These are phyloP conservation scores for human DNA, from an alignment of 2,113 vertebrate genomes.

Conservation along the genomic window GRCh38 chr5:107853501-107854000, in stretches of 20 bases:
- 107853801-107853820: slow-evolving; percentile 16
- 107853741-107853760: slow-evolving; percentile 35
- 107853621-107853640: neutral
- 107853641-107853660: neutral
- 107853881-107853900: neutral
- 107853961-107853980: neutral
- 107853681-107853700: neutral
- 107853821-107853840: neutral
- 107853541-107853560: neutral
- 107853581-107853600: neutral
- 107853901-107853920: neutral
- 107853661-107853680: neutral
- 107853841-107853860: neutral
- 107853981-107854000: neutral
- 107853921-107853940: rapidly evolving
- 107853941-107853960: neutral
- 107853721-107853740: neutral
- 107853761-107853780: neutral
- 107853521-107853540: neutral
- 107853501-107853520: neutral
- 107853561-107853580: neutral
- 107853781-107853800: neutral
- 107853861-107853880: neutral
- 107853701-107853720: neutral
- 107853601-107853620: no score